phyloP scores from a whole-genome alignment of 2,797 vertebrate species.

The Scolopax bukidnonensis region DNA sequence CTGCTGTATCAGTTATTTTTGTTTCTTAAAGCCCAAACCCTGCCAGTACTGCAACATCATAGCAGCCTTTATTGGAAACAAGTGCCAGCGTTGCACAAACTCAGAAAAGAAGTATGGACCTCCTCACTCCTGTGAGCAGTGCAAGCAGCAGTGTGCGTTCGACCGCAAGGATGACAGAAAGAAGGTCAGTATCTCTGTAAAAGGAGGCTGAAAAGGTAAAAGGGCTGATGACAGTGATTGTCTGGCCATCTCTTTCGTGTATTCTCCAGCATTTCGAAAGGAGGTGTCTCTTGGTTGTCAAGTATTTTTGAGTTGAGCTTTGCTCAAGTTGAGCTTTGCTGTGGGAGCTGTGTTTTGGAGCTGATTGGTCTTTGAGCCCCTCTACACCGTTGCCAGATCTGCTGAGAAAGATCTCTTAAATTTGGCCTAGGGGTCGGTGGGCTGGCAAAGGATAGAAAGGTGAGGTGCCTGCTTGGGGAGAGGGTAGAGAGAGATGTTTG shows the following conservation, averaged over 20 bases:
- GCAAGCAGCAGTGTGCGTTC: slow-evolving; percentile 98
- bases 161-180: slow-evolving; percentile 95
- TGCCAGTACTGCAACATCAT: slow-evolving; percentile 86
- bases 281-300: not conserved
- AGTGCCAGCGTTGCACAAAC: slow-evolving; percentile 97
- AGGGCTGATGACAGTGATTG: not conserved
- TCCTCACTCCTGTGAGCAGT: slow-evolving; percentile 96
- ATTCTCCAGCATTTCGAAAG: not conserved
- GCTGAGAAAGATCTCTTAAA: not conserved
- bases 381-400: not conserved
- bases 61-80: slow-evolving; percentile 42
- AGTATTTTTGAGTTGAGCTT: not conserved
- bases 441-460: not conserved
- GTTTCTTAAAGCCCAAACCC: slow-evolving; percentile 89
- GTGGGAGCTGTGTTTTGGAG: not conserved
- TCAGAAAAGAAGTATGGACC: slow-evolving; percentile 98
- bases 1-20: not conserved
- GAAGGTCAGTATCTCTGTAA: slow-evolving; percentile 82
- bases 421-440: not conserved
- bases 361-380: not conserved
- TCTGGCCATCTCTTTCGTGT: not conserved
- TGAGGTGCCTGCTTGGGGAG: not conserved
- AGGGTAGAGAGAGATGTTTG: not conserved
- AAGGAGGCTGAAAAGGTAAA: not conserved
- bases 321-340: not conserved